A percentile compares a stretch with the other conserved stretches of the same genome.
These are phyloP conservation scores for Lepidurus apus DNA, from an alignment of 1,140 invertebrate genomes.

Conservation along the genomic window DNA sequence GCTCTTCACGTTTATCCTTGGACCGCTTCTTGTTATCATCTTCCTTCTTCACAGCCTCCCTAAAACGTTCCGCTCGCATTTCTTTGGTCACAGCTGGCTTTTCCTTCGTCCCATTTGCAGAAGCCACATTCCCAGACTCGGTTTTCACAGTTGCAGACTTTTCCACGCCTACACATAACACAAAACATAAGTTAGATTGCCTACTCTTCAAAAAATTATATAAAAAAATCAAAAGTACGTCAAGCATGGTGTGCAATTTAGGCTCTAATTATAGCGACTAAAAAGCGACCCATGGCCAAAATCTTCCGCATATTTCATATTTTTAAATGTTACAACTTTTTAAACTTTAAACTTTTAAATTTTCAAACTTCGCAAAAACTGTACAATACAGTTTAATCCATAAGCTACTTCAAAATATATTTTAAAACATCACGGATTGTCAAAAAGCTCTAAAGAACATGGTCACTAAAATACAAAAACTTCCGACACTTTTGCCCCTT, in stretches of 20 bases:
- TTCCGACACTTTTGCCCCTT: too few relatives aligned
- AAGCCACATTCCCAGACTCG: neutral
- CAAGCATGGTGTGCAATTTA: neutral
- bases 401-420: too few relatives aligned
- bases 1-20: constrained; percentile 28
- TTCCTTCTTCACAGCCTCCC: constrained; percentile 24
- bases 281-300: neutral
- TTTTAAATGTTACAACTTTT: too few relatives aligned
- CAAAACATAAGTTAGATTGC: neutral
- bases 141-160: neutral
- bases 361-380: too few relatives aligned
- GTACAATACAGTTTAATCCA: too few relatives aligned
- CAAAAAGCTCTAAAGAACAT: too few relatives aligned
- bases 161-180: neutral
- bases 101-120: neutral
- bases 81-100: constrained; percentile 2
- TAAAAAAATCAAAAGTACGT: neutral
- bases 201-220: neutral
- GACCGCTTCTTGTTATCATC: constrained; percentile 27
- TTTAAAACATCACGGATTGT: too few relatives aligned
- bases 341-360: too few relatives aligned
- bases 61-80: constrained; percentile 12
- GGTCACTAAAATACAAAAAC: too few relatives aligned
- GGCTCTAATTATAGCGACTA: neutral
- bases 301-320: neutral